Evolutionary conservation across 30 jellyfish, hydroid and myxozoan species (phyloP).

Genomic region (Aurelia aurita complex sp. Pacific): DNA sequence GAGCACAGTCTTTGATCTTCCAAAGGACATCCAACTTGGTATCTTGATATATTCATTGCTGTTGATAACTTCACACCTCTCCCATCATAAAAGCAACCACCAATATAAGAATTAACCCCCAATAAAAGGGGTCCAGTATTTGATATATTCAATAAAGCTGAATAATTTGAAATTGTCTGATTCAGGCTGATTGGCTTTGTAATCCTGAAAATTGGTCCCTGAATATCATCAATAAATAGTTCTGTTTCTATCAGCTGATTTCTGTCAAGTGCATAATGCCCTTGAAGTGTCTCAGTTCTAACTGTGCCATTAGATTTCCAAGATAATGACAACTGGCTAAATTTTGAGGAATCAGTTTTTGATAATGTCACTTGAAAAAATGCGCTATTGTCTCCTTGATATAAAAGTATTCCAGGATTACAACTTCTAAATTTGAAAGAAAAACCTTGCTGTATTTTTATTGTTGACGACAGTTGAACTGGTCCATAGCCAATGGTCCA

Average conservation of each 20-base stretch:
- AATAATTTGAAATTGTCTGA: slow-evolving; percentile 5
- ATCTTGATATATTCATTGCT: neutral
- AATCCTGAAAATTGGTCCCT: slow-evolving; percentile 17
- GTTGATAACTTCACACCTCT: slow-evolving; percentile 37
- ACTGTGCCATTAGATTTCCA: slow-evolving; percentile 22
- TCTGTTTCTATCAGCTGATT: slow-evolving; percentile 23
- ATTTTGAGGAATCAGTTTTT: slow-evolving; percentile 3
- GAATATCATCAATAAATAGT: neutral
- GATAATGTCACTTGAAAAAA: slow-evolving; percentile 34
- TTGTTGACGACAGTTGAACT: neutral
- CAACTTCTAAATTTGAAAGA: slow-evolving; percentile 69
- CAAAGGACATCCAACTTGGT: slow-evolving; percentile 43
- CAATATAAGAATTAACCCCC: slow-evolving; percentile 23
- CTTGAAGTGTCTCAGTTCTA: neutral
- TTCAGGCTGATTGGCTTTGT: slow-evolving; percentile 12
- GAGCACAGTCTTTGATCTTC: slow-evolving; percentile 55
- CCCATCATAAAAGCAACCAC: slow-evolving; percentile 66
- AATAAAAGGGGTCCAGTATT: slow-evolving; percentile 22
- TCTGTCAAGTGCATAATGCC: slow-evolving; percentile 48
- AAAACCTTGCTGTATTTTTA: slow-evolving; percentile 37
- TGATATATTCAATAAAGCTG: slow-evolving; percentile 2
- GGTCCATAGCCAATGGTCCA: slow-evolving; percentile 34
- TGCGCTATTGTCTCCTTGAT: slow-evolving; percentile 16
- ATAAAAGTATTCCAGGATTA: slow-evolving; percentile 35
- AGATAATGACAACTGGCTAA: slow-evolving; percentile 34